Base-by-base conservation (phyloP, 2,113 vertebrate species). In the Calidris pygmaea region DNA sequence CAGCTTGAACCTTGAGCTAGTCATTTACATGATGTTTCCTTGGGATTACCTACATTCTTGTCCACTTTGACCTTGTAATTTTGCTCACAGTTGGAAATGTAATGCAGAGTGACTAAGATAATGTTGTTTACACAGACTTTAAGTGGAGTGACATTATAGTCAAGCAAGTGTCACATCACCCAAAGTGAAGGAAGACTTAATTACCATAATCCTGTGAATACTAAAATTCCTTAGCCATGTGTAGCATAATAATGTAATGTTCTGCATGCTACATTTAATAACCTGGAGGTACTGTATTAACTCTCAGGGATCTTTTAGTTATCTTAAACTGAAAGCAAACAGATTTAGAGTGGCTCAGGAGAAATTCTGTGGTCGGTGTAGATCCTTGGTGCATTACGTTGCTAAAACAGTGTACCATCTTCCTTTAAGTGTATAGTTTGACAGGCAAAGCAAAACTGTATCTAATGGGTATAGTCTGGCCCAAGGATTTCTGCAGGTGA, bases 61-160 rank as follows among this genome's bases (percentile, higher is more conserved):
- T 98, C 97, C 98, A 98, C 97, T 98, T 95, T 98, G 98, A 98
- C 98, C 98, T 98, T 98, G 98, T 98, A 98, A 98, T 98, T 98
- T 98, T 98, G 93, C 97, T 98, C 98, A 98, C 97, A 97, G 97
- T 98, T 97, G 98, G 98, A 98, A 98, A 98, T 98, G 94, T 97
- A 98, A 98, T 97, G 97, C 97, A 97, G 96, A 98, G 92, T 98
- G 97, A 98, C 98, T 98, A 98, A 97, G 98, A 98, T 98, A 98
- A 98, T 98, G 98, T 98, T 98, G 98, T 98, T 98, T 99, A 98
- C 98, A 98, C 97, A 98, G 98, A 97, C 98, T 98, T 98, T 98
- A 98, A 98, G 98, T 98, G 98, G 97, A 98, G 97, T 98, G 98
- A 98, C 98, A 98, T 98, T 98, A 98, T 98, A 98, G 98, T 98